Conservation (phyloP, 2,113 vertebrate genomes). For the Hiodon tergisus region DNA sequence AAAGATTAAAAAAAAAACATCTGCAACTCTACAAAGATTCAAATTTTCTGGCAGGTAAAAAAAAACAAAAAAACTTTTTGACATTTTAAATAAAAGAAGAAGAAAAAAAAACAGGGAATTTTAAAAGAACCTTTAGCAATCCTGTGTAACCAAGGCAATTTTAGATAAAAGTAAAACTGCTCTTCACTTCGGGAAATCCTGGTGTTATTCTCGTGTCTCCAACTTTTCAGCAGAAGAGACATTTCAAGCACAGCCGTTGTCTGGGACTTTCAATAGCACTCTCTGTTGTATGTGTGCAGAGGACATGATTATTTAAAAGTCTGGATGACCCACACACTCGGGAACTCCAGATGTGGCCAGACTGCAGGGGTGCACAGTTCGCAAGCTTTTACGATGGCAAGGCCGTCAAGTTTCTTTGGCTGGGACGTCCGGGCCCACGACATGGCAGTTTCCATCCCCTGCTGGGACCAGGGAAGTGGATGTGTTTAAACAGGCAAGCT, state of each 20-base stretch:
- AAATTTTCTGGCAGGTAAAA: no score
- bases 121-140: no score
- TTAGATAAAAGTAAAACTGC: no score
- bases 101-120: no score
- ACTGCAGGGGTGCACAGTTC: background rate
- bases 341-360: background rate
- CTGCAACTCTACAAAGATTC: no score
- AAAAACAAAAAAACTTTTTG: no score
- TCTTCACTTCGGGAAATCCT: background rate
- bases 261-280: background rate
- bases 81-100: no score
- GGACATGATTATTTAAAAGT: background rate
- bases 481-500: constrained; percentile 11
- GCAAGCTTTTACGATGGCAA: no score
- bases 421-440: background rate
- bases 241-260: background rate
- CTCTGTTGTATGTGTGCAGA: background rate
- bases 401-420: background rate
- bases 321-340: background rate
- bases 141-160: no score
- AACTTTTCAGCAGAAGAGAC: background rate
- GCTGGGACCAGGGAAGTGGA: constrained; percentile 6
- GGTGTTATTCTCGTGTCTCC: background rate
- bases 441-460: background rate
- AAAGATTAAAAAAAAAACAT: no score